Conservation (phyloP, 2,888 invertebrate genomes). For the Apodemia zela region DNA sequence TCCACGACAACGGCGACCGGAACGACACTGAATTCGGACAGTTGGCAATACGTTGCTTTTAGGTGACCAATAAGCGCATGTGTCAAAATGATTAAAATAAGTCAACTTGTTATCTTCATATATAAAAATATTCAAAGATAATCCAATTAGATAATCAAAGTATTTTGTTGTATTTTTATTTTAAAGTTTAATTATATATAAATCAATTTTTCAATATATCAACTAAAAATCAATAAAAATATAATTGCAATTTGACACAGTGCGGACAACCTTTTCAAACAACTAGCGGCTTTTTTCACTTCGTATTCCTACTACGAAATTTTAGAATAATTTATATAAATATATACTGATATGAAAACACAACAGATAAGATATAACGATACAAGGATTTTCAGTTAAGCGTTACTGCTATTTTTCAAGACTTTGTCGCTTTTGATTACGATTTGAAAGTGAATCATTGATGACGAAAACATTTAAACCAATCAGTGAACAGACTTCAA, state of each 20-base stretch:
- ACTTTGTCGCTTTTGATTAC: constrained; percentile 46
- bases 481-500: constrained; percentile 77
- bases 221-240: constrained; percentile 15
- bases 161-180: constrained; percentile 15
- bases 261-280: constrained; percentile 52
- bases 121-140: constrained; percentile 24
- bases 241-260: constrained; percentile 33
- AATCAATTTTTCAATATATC: constrained; percentile 18
- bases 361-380: constrained; percentile 44
- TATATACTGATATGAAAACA: constrained; percentile 11
- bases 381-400: constrained; percentile 39
- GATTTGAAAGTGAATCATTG: constrained; percentile 62
- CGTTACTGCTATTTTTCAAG: constrained; percentile 41
- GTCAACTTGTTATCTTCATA: constrained; percentile 50
- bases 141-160: constrained; percentile 3
- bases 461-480: constrained; percentile 63
- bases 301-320: constrained; percentile 35
- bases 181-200: not conserved
- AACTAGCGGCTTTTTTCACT: constrained; percentile 44
- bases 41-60: constrained; percentile 66
- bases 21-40: constrained; percentile 71
- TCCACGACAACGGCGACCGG: constrained; percentile 77
- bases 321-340: constrained; percentile 24
- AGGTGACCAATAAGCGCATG: constrained; percentile 74
- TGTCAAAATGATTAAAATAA: constrained; percentile 61